Evolutionary conservation across 2,113 vertebrate species (phyloP).

Genomic region (Hypanus sabinus): DNA sequence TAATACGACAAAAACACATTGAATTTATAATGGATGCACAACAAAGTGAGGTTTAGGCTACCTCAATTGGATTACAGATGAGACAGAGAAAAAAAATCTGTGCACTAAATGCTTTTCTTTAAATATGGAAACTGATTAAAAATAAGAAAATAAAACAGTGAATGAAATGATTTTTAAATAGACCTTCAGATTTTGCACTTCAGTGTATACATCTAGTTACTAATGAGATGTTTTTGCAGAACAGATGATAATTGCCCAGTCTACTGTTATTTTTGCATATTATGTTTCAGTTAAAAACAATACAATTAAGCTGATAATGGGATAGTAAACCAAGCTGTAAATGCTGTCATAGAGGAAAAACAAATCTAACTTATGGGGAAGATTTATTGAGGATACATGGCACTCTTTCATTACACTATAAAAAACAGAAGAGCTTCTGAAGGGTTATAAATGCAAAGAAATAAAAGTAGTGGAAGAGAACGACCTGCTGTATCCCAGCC

Average conservation of each 20-base stretch:
- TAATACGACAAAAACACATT: slow-evolving; percentile 40
- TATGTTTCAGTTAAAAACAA: slow-evolving; percentile 35
- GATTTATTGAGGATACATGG: slow-evolving; percentile 26
- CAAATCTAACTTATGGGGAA: slow-evolving; percentile 16
- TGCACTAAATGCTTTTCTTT: not conserved
- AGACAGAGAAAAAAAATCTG: slow-evolving; percentile 36
- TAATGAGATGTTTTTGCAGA: slow-evolving; percentile 16
- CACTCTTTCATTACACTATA: slow-evolving; percentile 37
- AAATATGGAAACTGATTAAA: not conserved
- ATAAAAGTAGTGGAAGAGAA: slow-evolving; percentile 33
- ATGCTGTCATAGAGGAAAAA: not conserved
- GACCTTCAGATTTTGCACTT: not conserved
- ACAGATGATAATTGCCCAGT: not conserved
- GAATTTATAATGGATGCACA: slow-evolving; percentile 41
- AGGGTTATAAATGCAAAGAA: slow-evolving; percentile 37
- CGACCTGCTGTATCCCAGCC: not conserved
- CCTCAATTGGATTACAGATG: slow-evolving; percentile 41
- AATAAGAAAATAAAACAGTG: not conserved
- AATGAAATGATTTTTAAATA: not conserved
- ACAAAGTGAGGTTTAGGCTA: slow-evolving; percentile 37
- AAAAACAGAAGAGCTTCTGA: slow-evolving; percentile 33
- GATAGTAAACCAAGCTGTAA: slow-evolving; percentile 32
- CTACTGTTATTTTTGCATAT: slow-evolving; percentile 34
- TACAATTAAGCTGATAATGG: slow-evolving; percentile 35
- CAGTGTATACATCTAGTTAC: not conserved